Evolutionary conservation across 2,797 vertebrate species (phyloP).

Genomic region (Pyrocephalus nanus): DNA sequence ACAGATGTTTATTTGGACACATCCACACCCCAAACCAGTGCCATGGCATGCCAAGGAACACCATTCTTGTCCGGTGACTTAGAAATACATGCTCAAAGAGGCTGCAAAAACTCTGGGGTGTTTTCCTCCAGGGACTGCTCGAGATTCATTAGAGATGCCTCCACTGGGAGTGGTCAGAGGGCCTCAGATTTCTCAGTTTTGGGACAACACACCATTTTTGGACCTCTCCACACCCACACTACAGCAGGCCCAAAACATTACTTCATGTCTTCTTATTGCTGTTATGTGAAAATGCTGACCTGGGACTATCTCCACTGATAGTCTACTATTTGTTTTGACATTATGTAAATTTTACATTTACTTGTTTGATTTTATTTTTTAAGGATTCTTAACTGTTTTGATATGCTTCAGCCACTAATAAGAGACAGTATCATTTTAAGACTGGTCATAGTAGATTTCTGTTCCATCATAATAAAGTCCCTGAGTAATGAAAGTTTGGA

Average conservation of each 20-base stretch:
- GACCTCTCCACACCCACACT: not conserved
- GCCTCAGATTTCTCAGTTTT: not conserved
- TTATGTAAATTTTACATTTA: not conserved
- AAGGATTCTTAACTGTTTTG: not conserved
- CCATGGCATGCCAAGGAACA: not conserved
- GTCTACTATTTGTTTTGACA: not conserved
- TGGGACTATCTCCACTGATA: not conserved
- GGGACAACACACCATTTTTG: not conserved
- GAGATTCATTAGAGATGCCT: not conserved
- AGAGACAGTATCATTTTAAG: not conserved
- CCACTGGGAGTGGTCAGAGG: rapidly evolving
- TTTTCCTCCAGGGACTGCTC: not conserved
- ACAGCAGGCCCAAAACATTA: not conserved
- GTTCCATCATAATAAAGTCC: not conserved
- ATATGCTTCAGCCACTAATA: not conserved
- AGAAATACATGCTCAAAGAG: not conserved
- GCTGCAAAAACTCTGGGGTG: not conserved
- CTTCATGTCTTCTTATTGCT: not conserved
- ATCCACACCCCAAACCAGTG: rapidly evolving
- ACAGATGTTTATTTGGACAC: not conserved
- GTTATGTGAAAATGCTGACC: not conserved
- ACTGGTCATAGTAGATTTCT: not conserved
- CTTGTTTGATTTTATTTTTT: not conserved
- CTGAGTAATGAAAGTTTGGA: not conserved
- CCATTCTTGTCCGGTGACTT: not conserved